These are phyloP conservation scores for Probaryconus sp. DNA, from an alignment of 1,140 invertebrate species.

Conservation along the genomic window DNA sequence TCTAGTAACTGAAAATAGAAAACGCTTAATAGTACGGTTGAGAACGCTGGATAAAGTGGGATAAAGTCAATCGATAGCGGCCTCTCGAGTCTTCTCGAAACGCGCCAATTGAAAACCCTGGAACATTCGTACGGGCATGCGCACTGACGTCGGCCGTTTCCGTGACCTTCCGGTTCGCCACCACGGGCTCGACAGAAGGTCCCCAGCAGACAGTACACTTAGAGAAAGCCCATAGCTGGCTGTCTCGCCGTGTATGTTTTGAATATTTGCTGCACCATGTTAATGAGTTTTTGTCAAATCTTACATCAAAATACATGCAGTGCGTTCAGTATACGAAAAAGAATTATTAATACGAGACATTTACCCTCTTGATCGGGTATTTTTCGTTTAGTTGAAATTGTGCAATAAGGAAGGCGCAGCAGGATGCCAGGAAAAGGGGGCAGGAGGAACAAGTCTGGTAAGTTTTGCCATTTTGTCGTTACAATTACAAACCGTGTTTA, in stretches of 20 bases:
- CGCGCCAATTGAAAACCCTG: too few relatives aligned
- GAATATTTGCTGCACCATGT: conserved; percentile 74
- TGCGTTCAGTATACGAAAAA: conserved; percentile 77
- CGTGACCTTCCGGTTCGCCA: conserved; percentile 24
- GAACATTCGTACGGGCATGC: too few relatives aligned
- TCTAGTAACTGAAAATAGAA: too few relatives aligned
- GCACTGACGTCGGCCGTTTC: conserved; percentile 10
- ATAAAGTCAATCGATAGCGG: too few relatives aligned
- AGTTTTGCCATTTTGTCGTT: conserved; percentile 29
- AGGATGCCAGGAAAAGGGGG: conserved; percentile 75
- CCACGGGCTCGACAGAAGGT: neutral
- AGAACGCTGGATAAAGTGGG: too few relatives aligned
- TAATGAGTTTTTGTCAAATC: conserved; percentile 75
- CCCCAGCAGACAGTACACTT: conserved; percentile 65
- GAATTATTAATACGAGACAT: conserved; percentile 76
- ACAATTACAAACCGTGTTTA: conserved; percentile 3
- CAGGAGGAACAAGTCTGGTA: conserved; percentile 73
- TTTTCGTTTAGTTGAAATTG: conserved; percentile 71
- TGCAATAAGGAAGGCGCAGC: conserved; percentile 68
- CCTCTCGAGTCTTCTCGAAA: too few relatives aligned
- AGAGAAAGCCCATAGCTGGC: conserved; percentile 75
- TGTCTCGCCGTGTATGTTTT: conserved; percentile 75
- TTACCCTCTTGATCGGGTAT: conserved; percentile 78
- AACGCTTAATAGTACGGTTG: too few relatives aligned
- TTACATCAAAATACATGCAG: conserved; percentile 73